phyloP scores from a whole-genome alignment of 1,140 invertebrate species.

The Drosophila melanogaster region Release_6_plus_ISO1_MT NT_033777.3:15229501-15230000 shows the following conservation, averaged over 20 bases:
- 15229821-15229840: conserved; percentile 41
- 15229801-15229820: conserved; percentile 39
- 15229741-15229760: conserved; percentile 42
- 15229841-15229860: conserved; percentile 38
- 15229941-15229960: conserved; percentile 92
- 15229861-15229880: neutral
- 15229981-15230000: conserved; percentile 92
- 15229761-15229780: conserved; percentile 10
- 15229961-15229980: conserved; percentile 94
- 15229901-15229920: conserved; percentile 89
- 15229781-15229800: conserved; percentile 5
- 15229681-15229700: conserved; percentile 40
- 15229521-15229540: too few relatives aligned
- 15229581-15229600: neutral
- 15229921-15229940: conserved; percentile 94
- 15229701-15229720: conserved; percentile 70
- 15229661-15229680: conserved; percentile 10
- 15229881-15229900: conserved; percentile 7
- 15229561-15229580: too few relatives aligned
- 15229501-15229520: too few relatives aligned
- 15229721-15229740: conserved; percentile 56
- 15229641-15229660: conserved; percentile 6
- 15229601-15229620: neutral
- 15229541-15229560: too few relatives aligned
- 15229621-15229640: too few relatives aligned